Evolutionary conservation across 2,113 vertebrate genomes (phyloP).

Genomic region (Sterrhoptilus dennistouni): DNA sequence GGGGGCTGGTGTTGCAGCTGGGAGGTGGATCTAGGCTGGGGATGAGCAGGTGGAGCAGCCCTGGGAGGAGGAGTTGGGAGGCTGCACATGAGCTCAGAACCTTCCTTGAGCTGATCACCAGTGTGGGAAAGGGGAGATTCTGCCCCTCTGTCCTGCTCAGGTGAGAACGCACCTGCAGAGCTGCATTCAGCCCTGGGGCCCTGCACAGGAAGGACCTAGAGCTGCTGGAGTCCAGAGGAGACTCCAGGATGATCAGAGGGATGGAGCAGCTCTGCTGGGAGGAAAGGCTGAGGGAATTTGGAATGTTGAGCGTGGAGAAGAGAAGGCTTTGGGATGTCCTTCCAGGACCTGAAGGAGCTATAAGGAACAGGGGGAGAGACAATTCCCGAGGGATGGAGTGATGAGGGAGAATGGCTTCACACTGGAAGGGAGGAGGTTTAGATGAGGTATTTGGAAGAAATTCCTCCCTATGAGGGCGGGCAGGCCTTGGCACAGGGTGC

Average conservation of each 20-base stretch:
- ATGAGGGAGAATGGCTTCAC: not conserved
- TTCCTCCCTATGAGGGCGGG: rapidly evolving
- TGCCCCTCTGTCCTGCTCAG: not conserved
- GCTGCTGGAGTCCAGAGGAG: not conserved
- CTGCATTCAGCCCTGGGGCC: not conserved
- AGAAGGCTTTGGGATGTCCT: not conserved
- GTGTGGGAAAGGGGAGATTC: not conserved
- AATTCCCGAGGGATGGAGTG: not conserved
- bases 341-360: not conserved
- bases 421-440: not conserved
- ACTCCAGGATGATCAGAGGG: not conserved
- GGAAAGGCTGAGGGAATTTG: not conserved
- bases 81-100: not conserved
- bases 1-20: rapidly evolving
- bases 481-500: not conserved
- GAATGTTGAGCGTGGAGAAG: not conserved
- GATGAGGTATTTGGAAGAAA: not conserved
- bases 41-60: not conserved
- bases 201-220: not conserved
- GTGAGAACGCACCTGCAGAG: not conserved
- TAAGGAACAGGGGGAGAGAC: not conserved
- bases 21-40: not conserved
- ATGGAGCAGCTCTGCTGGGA: not conserved
- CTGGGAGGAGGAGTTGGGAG: not conserved
- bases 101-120: not conserved